phyloP scores from a whole-genome alignment of 2,888 invertebrate genomes.

The Bellardia pandia region DNA sequence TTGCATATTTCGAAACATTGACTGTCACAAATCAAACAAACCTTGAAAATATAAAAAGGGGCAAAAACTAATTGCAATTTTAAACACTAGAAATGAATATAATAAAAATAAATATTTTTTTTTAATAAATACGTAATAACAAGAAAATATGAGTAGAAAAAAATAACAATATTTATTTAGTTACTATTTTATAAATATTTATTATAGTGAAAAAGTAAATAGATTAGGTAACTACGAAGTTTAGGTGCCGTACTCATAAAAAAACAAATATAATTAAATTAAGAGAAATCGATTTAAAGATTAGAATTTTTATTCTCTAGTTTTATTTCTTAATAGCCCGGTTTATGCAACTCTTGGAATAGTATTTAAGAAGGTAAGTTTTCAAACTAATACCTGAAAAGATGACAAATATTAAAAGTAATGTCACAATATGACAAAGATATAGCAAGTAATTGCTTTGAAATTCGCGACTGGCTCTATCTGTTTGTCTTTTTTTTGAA shows the following conservation, averaged over 20 bases:
- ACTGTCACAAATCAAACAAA: conserved; percentile 24
- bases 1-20: conserved; percentile 3
- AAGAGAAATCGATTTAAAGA: too few relatives aligned
- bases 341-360: too few relatives aligned
- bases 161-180: not conserved
- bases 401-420: too few relatives aligned
- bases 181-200: conserved; percentile 23
- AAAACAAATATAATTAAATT: not conserved
- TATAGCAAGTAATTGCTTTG: too few relatives aligned
- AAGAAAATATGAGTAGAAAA: not conserved
- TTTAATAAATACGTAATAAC: not conserved
- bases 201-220: not conserved
- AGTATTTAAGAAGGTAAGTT: too few relatives aligned
- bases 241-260: not conserved
- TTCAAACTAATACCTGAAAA: too few relatives aligned
- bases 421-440: too few relatives aligned
- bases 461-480: too few relatives aligned
- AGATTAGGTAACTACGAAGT: not conserved
- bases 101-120: not conserved
- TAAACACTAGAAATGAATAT: not conserved
- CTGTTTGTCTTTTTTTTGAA: too few relatives aligned
- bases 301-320: too few relatives aligned
- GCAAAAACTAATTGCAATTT: conserved; percentile 16
- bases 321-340: too few relatives aligned
- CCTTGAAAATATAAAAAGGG: conserved; percentile 22